Percentiles rank a stretch among this genome's conserved stretches.
phyloP scores from a whole-genome alignment of 2,113 vertebrate species.

The Tupaia chinensis region DNA sequence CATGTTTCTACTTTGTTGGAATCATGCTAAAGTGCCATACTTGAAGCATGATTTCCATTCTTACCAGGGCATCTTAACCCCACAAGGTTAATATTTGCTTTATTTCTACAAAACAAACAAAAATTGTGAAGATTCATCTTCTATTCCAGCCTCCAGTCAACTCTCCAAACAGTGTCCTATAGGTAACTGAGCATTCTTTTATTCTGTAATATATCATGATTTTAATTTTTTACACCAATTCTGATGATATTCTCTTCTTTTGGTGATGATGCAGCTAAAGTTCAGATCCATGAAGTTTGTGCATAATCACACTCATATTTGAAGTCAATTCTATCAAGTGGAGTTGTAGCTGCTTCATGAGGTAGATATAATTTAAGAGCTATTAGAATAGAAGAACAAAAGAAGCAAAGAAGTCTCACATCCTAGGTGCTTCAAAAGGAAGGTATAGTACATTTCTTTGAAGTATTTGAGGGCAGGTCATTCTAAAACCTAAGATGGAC shows the following conservation, averaged over 20 bases:
- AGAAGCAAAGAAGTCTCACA: neutral
- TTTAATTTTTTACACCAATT: neutral
- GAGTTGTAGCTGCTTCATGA: neutral
- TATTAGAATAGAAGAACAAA: neutral
- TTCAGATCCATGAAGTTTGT: neutral
- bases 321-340: neutral
- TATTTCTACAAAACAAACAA: slow-evolving; percentile 1
- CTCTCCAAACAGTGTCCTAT: neutral
- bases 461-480: neutral
- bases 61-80: slow-evolving; percentile 24
- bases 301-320: neutral
- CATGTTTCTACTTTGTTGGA: neutral
- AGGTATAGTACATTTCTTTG: neutral
- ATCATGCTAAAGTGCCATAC: neutral
- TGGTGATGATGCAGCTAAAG: neutral
- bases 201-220: neutral
- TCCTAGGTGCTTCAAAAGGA: neutral
- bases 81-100: neutral
- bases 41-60: neutral
- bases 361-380: neutral
- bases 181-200: neutral
- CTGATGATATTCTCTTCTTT: neutral
- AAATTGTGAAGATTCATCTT: neutral
- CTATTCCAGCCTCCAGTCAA: neutral
- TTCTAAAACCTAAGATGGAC: neutral